Conservation (phyloP, 2,888 invertebrate species). For the Xanthorhoe designata region DNA sequence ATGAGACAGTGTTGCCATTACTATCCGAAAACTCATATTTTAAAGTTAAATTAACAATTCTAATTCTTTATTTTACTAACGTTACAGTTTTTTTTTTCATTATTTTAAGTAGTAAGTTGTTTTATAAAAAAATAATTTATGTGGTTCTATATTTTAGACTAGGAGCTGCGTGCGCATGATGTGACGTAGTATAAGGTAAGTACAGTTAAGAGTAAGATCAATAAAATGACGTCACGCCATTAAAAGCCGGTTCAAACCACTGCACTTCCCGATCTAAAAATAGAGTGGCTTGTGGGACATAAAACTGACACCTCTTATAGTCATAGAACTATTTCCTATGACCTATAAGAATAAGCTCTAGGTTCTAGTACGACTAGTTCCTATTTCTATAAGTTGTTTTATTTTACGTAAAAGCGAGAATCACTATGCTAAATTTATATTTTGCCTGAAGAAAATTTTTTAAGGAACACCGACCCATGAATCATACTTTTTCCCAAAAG, state of each 20-base stretch:
- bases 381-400: not conserved
- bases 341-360: constrained; percentile 1
- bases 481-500: too few species aligned
- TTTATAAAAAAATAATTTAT: not conserved
- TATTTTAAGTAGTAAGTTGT: not conserved
- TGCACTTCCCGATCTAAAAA: constrained; percentile 53
- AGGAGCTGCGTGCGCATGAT: constrained; percentile 57
- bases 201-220: constrained; percentile 63
- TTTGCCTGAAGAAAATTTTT: too few species aligned
- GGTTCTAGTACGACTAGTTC: constrained; percentile 4
- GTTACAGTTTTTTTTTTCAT: not conserved
- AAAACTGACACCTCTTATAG: constrained; percentile 22
- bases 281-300: constrained; percentile 26
- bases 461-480: too few species aligned
- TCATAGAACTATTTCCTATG: constrained; percentile 12
- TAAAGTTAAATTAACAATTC: constrained; percentile 8
- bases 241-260: constrained; percentile 59
- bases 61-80: not conserved
- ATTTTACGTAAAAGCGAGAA: not conserved
- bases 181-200: constrained; percentile 60
- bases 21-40: not conserved
- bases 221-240: constrained; percentile 81
- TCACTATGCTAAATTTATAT: too few species aligned
- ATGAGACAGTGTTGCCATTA: constrained; percentile 54
- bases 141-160: not conserved